phyloP scores from a whole-genome alignment of 2,113 vertebrate genomes.

The Rostratula benghalensis region DNA sequence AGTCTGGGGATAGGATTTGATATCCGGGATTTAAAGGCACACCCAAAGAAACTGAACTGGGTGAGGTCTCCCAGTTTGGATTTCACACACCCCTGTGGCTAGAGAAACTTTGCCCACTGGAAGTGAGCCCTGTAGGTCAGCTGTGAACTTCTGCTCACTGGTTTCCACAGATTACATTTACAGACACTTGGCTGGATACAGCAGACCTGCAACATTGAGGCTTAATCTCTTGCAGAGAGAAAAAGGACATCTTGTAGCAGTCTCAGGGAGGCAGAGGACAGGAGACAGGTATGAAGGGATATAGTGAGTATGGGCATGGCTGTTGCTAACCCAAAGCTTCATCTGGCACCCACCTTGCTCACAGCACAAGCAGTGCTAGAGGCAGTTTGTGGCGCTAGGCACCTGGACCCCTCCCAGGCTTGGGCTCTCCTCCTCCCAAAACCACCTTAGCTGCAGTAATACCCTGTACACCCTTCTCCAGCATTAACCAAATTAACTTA shows the following conservation, averaged over 20 bases:
- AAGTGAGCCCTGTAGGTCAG: not conserved
- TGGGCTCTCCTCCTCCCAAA: not conserved
- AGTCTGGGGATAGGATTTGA: not conserved
- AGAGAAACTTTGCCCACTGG: not conserved
- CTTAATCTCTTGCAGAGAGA: not conserved
- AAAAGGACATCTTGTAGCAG: not conserved
- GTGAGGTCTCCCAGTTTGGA: not conserved
- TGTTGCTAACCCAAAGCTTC: not conserved
- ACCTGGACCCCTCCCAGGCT: not conserved
- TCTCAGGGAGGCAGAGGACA: not conserved
- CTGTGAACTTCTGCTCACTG: too few relatives aligned
- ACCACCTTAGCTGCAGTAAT: not conserved
- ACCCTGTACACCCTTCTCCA: not conserved
- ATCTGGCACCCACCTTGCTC: fast-evolving
- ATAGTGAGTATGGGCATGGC: not conserved
- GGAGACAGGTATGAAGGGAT: not conserved
- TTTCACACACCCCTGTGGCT: not conserved
- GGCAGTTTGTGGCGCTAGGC: not conserved
- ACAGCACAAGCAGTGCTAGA: not conserved
- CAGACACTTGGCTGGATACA: not conserved
- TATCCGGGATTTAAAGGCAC: not conserved
- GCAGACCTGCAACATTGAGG: not conserved
- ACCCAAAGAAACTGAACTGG: not conserved
- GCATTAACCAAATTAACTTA: not conserved
- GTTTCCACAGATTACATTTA: not conserved